phyloP scores from a whole-genome alignment of 2,888 invertebrate species.

The Abrostola tripartita region DNA sequence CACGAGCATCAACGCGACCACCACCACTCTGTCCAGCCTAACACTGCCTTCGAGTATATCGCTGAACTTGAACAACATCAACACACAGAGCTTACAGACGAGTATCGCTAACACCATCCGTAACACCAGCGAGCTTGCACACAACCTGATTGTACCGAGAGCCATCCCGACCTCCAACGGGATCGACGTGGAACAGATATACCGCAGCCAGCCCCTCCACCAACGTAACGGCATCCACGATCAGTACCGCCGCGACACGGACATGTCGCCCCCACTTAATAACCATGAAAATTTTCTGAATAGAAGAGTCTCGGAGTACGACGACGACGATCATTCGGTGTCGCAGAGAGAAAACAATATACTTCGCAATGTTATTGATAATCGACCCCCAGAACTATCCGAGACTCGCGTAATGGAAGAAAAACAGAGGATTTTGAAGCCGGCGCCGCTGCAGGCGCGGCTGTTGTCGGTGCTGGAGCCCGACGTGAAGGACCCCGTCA shows the following conservation, averaged over 20 bases:
- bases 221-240: conserved; percentile 81
- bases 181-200: conserved; percentile 76
- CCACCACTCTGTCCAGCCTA: conserved; percentile 70
- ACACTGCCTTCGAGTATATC: conserved; percentile 76
- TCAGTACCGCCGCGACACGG: conserved; percentile 70
- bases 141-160: conserved; percentile 78
- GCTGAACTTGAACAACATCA: conserved; percentile 72
- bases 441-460: conserved; percentile 80
- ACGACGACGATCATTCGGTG: conserved; percentile 77
- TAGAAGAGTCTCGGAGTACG: conserved; percentile 80
- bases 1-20: conserved; percentile 67
- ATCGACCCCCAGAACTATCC: conserved; percentile 71
- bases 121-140: conserved; percentile 74
- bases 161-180: conserved; percentile 76
- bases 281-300: conserved; percentile 79
- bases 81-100: conserved; percentile 63
- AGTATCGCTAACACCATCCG: conserved; percentile 74
- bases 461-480: conserved; percentile 76
- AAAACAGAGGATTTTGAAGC: conserved; percentile 78
- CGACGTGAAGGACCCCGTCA: conserved; percentile 75
- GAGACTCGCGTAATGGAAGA: conserved; percentile 78
- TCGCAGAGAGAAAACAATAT: conserved; percentile 71
- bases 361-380: conserved; percentile 69
- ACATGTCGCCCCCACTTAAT: conserved; percentile 73
- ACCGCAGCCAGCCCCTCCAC: conserved; percentile 65